Conservation (phyloP, 2,888 invertebrate species). For the Lycia hirtaria region DNA sequence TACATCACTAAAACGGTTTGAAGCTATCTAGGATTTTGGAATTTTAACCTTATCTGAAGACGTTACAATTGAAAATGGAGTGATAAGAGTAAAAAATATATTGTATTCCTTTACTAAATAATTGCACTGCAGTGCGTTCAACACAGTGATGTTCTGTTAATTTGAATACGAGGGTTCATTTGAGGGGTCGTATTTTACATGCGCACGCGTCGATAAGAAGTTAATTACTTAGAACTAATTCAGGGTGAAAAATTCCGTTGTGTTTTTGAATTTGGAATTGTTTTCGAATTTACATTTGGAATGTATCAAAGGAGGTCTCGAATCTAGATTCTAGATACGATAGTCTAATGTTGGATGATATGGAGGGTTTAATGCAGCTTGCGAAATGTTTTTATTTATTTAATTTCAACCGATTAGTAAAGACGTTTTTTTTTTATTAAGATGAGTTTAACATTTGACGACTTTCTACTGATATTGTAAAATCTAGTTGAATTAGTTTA, state of each 20-base stretch:
- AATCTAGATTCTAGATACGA: constrained; percentile 31
- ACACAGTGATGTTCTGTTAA: constrained; percentile 79
- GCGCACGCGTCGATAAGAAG: constrained; percentile 80
- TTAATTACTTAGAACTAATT: constrained; percentile 84
- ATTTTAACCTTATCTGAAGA: constrained; percentile 30
- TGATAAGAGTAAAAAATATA: constrained; percentile 41
- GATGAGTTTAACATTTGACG: too few relatives aligned
- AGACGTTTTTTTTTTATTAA: too few relatives aligned
- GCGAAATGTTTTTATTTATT: constrained; percentile 6
- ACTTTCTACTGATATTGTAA: too few relatives aligned
- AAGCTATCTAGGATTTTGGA: constrained; percentile 35
- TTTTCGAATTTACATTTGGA: constrained; percentile 39
- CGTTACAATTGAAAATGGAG: neutral
- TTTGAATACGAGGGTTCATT: constrained; percentile 77
- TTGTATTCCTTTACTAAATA: constrained; percentile 43
- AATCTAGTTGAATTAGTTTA: too few relatives aligned
- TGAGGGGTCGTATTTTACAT: constrained; percentile 61
- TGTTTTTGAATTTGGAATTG: constrained; percentile 57
- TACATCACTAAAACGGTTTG: constrained; percentile 62
- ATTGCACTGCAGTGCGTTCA: constrained; percentile 35
- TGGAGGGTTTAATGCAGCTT: constrained; percentile 22
- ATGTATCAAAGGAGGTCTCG: constrained; percentile 10
- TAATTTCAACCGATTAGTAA: neutral
- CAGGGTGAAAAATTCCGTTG: constrained; percentile 73
- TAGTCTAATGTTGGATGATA: constrained; percentile 23